Base-by-base conservation (phyloP, 1,140 invertebrate genomes). In the Scaptomyza montana region DNA sequence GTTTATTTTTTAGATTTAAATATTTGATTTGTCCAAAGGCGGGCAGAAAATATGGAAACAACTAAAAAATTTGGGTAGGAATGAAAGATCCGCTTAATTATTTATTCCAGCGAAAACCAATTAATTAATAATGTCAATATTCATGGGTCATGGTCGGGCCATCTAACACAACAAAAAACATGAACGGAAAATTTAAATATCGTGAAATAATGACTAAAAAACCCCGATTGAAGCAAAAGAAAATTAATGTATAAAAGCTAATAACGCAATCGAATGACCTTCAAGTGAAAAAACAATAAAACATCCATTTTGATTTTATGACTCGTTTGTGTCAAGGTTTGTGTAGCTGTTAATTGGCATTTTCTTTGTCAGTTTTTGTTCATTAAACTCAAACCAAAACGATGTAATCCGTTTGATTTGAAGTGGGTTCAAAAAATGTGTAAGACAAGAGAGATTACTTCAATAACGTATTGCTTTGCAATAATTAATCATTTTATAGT, bases 41-140 rank as follows among this genome's bases (percentile, higher is more conserved):
- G 53, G 50, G 28, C 45, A 45, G 25, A 68, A 72, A 72, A 76
- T 76, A 75, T 46, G 66, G 8, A 9, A 36, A 36, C 7, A 36
- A 46, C 21, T 19, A 41, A 46, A 60, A 46, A 2, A 13, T 25
- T 4, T 2, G 21, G 21, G 2, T 9, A 9, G 62, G 71, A 39
- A 39, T 54, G n/a, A 41, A 47, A 41, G 47, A 21, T 56, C 33
- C 54, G 60, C 69, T 47, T 63, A 67, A 46, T 69, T 61, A 61
- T 66, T 76, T 74, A 66, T 68, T 78, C 77, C 76, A 65, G 78
- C 78, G 76, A 79, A 86, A 86, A 65, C 68, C 84, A 87, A 89
- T 87, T 89, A 79, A 87, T 87, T 89, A 89, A 78, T 80, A 87
- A 70, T 70, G 84, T 82, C 79, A 87, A 87, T 87, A 86, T 86